Conservation (phyloP, 1,140 invertebrate genomes). For the Dendrolimus kikuchii region DNA sequence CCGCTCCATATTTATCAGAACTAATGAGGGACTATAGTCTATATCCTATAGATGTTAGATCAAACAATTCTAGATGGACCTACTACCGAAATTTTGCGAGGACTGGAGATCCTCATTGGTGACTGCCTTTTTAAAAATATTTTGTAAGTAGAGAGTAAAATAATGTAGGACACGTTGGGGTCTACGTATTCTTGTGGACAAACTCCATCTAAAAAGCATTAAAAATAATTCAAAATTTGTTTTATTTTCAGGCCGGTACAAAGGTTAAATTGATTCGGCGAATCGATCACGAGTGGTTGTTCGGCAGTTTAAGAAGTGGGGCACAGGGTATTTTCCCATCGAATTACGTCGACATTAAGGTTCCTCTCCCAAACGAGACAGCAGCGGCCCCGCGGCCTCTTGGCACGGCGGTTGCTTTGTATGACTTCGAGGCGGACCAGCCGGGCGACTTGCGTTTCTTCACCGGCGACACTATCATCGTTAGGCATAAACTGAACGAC, state of each 20-base stretch:
- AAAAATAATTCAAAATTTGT: constrained; percentile 4
- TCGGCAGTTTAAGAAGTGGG: constrained; percentile 76
- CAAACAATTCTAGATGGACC: too few relatives aligned
- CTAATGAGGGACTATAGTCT: too few relatives aligned
- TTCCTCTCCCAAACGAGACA: constrained; percentile 74
- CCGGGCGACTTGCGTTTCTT: constrained; percentile 57
- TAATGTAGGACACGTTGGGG: too few relatives aligned
- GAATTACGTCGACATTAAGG: constrained; percentile 84
- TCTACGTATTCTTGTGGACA: neutral
- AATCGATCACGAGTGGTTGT: constrained; percentile 87
- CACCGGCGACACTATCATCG: constrained; percentile 79
- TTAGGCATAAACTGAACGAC: constrained; percentile 81
- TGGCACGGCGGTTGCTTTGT: constrained; percentile 56
- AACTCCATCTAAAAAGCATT: neutral
- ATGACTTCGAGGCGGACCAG: constrained; percentile 67
- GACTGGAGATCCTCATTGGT: too few relatives aligned
- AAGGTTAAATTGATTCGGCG: constrained; percentile 78
- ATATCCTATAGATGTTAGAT: too few relatives aligned
- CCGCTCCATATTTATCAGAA: too few relatives aligned
- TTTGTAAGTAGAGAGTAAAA: too few relatives aligned
- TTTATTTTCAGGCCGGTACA: constrained; percentile 76
- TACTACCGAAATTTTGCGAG: too few relatives aligned
- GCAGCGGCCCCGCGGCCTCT: constrained; percentile 13
- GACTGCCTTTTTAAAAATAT: too few relatives aligned
- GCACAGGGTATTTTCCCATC: constrained; percentile 86